Conservation (phyloP, 2,888 invertebrate genomes). For the Aphelenchoides bicaudatus region DNA sequence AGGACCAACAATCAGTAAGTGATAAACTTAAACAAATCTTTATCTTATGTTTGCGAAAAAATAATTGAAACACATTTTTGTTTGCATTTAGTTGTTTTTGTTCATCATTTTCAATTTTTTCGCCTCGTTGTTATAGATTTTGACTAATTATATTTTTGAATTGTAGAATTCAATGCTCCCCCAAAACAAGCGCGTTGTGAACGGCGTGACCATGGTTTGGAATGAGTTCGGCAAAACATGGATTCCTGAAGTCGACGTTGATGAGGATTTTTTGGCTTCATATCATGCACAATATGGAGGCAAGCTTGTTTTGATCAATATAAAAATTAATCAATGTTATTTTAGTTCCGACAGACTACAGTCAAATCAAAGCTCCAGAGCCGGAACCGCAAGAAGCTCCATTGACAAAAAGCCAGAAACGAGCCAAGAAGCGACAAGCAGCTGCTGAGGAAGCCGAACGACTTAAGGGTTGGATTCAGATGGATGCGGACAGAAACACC, state of each 20-base stretch:
- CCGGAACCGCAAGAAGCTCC: slow-evolving; percentile 29
- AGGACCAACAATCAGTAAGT: no score
- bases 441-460: slow-evolving; percentile 28
- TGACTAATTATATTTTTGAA: background rate
- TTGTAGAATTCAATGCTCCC: background rate
- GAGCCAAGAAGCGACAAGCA: slow-evolving; percentile 35
- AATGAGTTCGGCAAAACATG: slow-evolving; percentile 68
- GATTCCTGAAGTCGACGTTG: slow-evolving; percentile 67
- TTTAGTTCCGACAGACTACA: background rate
- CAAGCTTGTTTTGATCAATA: slow-evolving; percentile 15
- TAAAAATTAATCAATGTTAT: no score
- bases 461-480: slow-evolving; percentile 79
- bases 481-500: slow-evolving; percentile 80
- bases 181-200: slow-evolving; percentile 76
- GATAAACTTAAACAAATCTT: no score
- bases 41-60: no score
- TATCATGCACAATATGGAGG: slow-evolving; percentile 85
- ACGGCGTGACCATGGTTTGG: slow-evolving; percentile 84
- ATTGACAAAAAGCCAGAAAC: slow-evolving; percentile 44
- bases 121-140: no score
- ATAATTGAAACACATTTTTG: no score
- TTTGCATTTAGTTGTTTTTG: no score
- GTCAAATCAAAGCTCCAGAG: slow-evolving; percentile 20
- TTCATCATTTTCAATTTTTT: no score
- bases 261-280: slow-evolving; percentile 89